Evolutionary conservation across 2,797 vertebrate genomes (phyloP).

Genomic region (Kryptolebias ocellatus): DNA sequence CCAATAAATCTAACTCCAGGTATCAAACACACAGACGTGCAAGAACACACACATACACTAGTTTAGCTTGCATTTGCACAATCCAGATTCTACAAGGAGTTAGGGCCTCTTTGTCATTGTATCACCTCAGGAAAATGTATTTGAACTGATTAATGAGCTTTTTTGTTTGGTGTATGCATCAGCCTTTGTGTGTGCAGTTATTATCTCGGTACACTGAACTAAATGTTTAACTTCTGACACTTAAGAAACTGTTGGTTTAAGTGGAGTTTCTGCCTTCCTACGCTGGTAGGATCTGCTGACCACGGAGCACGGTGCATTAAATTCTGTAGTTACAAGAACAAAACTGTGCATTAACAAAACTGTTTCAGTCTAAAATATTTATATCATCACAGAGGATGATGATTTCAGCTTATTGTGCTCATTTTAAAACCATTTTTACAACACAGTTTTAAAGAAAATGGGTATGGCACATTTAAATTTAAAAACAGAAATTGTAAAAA

Average conservation of each 20-base stretch:
- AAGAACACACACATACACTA: constrained; percentile 16
- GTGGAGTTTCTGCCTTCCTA: constrained; percentile 9
- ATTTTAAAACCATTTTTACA: background rate
- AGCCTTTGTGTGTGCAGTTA: constrained; percentile 12
- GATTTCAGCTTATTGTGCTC: background rate
- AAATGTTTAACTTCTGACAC: constrained; percentile 14
- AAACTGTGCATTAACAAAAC: background rate
- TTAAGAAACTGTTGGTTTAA: constrained; percentile 5
- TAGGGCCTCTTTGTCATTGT: constrained; percentile 25
- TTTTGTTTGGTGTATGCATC: constrained; percentile 27
- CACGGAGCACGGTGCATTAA: background rate
- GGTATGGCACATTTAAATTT: background rate
- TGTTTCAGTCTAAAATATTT: background rate
- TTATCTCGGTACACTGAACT: constrained; percentile 16
- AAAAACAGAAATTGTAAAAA: background rate
- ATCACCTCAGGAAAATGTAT: constrained; percentile 40
- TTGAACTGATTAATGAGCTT: constrained; percentile 31
- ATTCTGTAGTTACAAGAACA: background rate
- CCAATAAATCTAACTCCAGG: constrained; percentile 74
- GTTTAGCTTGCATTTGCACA: constrained; percentile 1
- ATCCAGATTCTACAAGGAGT: constrained; percentile 28
- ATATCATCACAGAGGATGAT: background rate
- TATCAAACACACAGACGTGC: constrained; percentile 41
- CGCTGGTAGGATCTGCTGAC: background rate
- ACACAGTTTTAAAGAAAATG: background rate